Base-by-base conservation (phyloP, 2,797 vertebrate genomes). In the Paedocypris micromegethes region DNA sequence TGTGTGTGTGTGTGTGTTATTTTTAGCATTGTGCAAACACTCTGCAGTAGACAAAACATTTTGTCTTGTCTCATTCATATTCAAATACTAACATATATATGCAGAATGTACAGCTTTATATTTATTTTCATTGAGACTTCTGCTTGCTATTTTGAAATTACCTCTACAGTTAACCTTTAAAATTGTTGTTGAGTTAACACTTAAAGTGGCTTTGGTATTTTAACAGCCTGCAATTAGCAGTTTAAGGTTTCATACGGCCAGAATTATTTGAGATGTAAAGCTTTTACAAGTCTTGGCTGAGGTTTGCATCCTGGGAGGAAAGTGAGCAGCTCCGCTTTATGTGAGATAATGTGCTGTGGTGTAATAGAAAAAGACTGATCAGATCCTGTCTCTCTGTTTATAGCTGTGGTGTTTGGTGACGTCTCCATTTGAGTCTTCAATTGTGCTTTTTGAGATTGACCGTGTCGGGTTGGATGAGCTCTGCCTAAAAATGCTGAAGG, bases 321-420 rank as follows among this genome's bases (percentile, higher is more conserved):
- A 79, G 56, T 54, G 3, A 52, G 68, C 47, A 67, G 50, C 68
- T 68, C 8, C 74, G n/a, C 45, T 56, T 57, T 55, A 63, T 47
- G 63, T 77, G 55, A 62, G 60, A 77, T 62, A 23, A 37, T 64
- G 64, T 70, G 59, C 68, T 55, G 4, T 66, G 45, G 58, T 57
- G 54, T 59, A 76, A 45, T n/a, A 39, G 69, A 65, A 72, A 62
- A 63, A 38, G 40, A 55, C 67, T 45, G 58, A 50, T 46, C 41
- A 51, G 45, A 39, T 41, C 46, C 37, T 53, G 42, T 60, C 42
- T 68, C 57, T 59, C 43, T 60, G 48, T 66, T 23, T 50, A 9
- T 75, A 96, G 95, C 84, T 90, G 75, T 68, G 89, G 39, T 91
- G 90, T 69, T 74, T 94, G 43, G 83, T 94, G 67, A 82, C 86